Evolutionary conservation across 2,113 vertebrate species (phyloP), one percentile per base, ranked within the genome.

Genomic region (Monarcha castaneiventris): DNA sequence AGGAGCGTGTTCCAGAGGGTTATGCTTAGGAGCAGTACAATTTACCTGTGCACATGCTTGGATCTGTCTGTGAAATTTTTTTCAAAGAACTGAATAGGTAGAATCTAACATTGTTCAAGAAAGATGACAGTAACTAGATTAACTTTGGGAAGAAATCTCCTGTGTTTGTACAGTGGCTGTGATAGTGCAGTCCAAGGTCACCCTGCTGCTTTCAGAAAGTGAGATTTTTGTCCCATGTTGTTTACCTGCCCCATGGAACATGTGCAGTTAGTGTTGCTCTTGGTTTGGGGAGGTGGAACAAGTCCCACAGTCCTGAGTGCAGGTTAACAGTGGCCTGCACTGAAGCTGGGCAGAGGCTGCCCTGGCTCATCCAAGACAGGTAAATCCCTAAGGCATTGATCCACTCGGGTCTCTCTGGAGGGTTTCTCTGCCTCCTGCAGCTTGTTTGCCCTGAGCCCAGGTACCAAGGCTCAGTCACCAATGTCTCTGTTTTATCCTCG

Each of bases 401-500:
- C 44, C 0, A 0, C 75, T 78, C 21, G 20, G 39, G 84, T 75
- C 29, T 94, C 79, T 89, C 93, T 79, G 54, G 7, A 54, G 78
- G 63, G 33, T 90, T 91, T 95, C 72, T 97, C 89, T 96, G 84
- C 94, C 89, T 96, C 44, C 95, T 96, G 61, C 97, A 98, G 97
- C 95, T 98, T 93, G 39, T 83, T 79, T 86, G 96, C 85, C 94
- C 95, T 91, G 92, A 97, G n/a, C 91, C 93, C 89, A 97, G 94
- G 72, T 97, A 97, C 96, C 94, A 92, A 44, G 93, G 97, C 92
- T 98, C 97, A 84, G 92, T 97, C 92, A 98, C 98, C 82, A 97
- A 96, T 12, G 25, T 97, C 72, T 98, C 96, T 98, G 94, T 98
- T 97, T 96, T 97, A 88, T 98, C 96, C 68, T 97, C 96, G 27